Evolutionary conservation across 2,797 vertebrate species (phyloP).

Genomic region (Tauraco hartlaubi): DNA sequence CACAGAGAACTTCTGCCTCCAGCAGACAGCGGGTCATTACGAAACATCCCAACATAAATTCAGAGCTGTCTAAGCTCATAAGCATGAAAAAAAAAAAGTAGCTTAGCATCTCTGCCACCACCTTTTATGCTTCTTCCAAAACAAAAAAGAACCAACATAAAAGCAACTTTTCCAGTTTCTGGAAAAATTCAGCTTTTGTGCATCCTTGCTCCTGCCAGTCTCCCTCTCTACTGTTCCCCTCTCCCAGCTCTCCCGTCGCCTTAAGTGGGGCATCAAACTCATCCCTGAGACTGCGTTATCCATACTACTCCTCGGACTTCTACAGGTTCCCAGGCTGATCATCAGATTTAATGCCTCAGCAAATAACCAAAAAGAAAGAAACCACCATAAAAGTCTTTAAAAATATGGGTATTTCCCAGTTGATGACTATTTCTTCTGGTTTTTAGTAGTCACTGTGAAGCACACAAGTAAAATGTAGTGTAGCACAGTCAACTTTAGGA

Average conservation of each 20-base stretch:
- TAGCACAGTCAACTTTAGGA: background rate
- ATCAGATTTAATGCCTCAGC: background rate
- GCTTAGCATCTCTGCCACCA: background rate
- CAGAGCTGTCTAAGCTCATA: background rate
- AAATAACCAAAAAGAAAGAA: background rate
- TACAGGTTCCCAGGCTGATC: background rate
- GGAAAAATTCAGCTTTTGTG: background rate
- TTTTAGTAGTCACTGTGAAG: background rate
- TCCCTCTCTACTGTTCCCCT: background rate
- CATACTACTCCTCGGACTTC: background rate
- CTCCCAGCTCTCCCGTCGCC: background rate
- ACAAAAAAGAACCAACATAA: background rate
- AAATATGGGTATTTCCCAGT: background rate
- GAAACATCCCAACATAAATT: background rate
- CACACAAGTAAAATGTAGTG: background rate
- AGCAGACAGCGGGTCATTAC: accelerated
- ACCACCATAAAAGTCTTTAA: background rate
- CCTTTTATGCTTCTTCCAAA: background rate
- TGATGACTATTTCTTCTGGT: background rate
- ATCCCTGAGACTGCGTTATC: background rate
- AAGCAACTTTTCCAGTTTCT: background rate
- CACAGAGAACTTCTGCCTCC: background rate
- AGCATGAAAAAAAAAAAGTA: background rate
- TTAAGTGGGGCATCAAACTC: background rate
- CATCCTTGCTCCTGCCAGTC: background rate